A percentile compares a stretch with the other conserved stretches of the same genome.
phyloP scores from a whole-genome alignment of 2,113 vertebrate species.

The Nymphicus hollandicus region DNA sequence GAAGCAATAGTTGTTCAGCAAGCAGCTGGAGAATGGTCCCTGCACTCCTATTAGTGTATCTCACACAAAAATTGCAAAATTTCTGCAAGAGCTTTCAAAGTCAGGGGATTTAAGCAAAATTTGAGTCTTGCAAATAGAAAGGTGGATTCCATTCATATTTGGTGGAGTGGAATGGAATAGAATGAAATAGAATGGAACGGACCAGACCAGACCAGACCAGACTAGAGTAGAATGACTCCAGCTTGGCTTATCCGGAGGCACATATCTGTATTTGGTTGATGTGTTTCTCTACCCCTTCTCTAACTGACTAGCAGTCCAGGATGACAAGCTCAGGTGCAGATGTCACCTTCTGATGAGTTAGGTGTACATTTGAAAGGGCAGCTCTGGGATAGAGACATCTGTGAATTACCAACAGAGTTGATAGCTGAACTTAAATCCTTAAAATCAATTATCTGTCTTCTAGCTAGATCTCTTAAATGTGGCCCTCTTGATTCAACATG shows the following conservation, averaged over 20 bases:
- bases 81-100: background rate
- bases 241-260: background rate
- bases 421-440: background rate
- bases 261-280: background rate
- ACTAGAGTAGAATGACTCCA: background rate
- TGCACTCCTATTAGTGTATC: background rate
- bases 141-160: background rate
- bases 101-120: background rate
- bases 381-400: background rate
- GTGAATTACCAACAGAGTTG: background rate
- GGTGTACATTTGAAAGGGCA: background rate
- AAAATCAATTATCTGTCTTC: background rate
- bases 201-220: background rate
- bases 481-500: background rate
- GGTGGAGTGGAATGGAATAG: background rate
- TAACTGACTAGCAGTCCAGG: background rate
- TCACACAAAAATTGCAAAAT: background rate
- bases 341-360: background rate
- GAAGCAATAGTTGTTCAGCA: background rate
- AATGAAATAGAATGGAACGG: background rate
- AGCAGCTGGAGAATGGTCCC: background rate
- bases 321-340: background rate
- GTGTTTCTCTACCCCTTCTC: background rate
- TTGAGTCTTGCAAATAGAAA: background rate
- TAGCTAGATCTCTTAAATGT: background rate